Base-by-base conservation (phyloP, 2,888 invertebrate genomes). In the Mythimna lalbum region DNA sequence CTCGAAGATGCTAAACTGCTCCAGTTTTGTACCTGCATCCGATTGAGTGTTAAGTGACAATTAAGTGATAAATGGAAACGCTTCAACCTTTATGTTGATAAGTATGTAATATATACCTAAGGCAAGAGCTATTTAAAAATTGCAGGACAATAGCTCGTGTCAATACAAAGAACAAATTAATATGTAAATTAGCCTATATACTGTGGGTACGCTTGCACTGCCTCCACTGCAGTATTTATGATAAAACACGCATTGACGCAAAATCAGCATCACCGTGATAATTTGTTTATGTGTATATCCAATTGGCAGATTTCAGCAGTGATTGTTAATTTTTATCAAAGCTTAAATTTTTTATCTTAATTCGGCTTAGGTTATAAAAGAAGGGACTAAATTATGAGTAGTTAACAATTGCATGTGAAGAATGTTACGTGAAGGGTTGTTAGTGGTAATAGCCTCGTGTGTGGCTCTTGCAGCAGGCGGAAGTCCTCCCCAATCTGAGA, bases 401-500 rank as follows among this genome's bases (percentile, higher is more conserved):
- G 52, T 70, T 17, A 21, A 21, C 23, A 50, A 27, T 23, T 63
- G 50, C 60, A 62, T 50, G 63, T 66, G 52, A 68, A 73, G 33
- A 23, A 88, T 87, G 88, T 74, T 86, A 61, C 80, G 80, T 59
- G 71, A 27, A 72, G 76, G 69, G 12, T 59, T 87, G 6, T 49
- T 88, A 31, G 71, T 81, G 59, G 76, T 81, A 1, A 43, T 79
- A 65, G 70, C 79, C 63, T 73, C 70, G 17, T 79, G 84, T 49
- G 80, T 83, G 56, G 78, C 80, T 50, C 69, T 89, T 63, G 85
- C 77, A 65, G 69, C 76, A 23, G 87, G 82, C 59, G 68, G 80
- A 33, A 82, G 75, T 12, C 90, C 92, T 3, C 90, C 92, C 4
- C 83, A 92, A 27, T 89, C 86, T 4, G 89, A 91, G 6, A 68